Percentiles rank a stretch among this genome's conserved stretches.
phyloP scores from a whole-genome alignment of 2,888 invertebrate species.

The Koerneria pararmatus region DNA sequence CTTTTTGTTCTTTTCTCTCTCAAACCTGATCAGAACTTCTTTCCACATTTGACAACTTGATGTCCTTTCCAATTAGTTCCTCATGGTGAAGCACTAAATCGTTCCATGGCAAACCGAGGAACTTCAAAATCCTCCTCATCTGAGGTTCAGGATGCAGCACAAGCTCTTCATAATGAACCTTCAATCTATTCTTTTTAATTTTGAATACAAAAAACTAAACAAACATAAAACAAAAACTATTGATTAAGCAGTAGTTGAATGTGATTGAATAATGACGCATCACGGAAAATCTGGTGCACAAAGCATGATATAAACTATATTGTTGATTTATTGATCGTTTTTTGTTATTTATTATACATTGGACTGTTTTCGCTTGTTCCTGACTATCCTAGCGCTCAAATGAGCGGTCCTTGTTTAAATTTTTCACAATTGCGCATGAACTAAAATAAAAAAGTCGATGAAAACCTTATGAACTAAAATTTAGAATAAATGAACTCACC shows the following conservation, averaged over 20 bases:
- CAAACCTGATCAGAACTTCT: conserved; percentile 41
- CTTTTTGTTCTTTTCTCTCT: neutral
- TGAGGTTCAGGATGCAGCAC: conserved; percentile 86
- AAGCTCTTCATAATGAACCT: conserved; percentile 92
- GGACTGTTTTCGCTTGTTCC: too few relatives aligned
- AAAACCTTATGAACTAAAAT: conserved; percentile 21
- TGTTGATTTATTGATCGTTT: too few relatives aligned
- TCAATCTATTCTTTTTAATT: too few relatives aligned
- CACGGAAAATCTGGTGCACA: neutral
- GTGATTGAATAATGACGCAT: neutral
- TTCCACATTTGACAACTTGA: conserved; percentile 52
- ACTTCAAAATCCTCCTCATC: conserved; percentile 81
- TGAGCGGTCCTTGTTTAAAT: too few relatives aligned
- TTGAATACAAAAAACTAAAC: conserved; percentile 22
- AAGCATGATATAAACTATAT: conserved; percentile 24
- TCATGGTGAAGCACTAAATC: conserved; percentile 91
- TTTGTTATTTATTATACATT: too few relatives aligned
- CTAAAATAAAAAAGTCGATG: neutral
- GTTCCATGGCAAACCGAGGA: conserved; percentile 89
- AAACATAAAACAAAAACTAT: neutral
- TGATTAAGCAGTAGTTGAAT: neutral
- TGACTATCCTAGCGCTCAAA: too few relatives aligned
- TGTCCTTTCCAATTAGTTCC: conserved; percentile 81
- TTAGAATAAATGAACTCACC: conserved; percentile 29
- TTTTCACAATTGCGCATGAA: neutral